phyloP scores from a whole-genome alignment of 2,888 invertebrate species.

The Sacculina carcini region DNA sequence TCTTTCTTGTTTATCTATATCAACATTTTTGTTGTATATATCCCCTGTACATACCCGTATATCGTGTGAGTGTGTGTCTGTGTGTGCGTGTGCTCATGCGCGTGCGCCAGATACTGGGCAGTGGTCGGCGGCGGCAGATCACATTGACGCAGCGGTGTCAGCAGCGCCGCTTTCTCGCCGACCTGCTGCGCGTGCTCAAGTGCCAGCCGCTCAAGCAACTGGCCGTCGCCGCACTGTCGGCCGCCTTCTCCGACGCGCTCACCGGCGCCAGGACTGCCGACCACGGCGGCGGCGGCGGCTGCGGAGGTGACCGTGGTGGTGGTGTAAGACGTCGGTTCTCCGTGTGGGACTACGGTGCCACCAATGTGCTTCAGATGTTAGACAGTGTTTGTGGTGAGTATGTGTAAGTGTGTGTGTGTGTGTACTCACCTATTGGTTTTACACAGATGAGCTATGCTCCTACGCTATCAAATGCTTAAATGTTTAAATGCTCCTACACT shows the following conservation, averaged over 20 bases:
- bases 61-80: too few species aligned
- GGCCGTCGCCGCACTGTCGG: constrained; percentile 38
- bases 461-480: too few species aligned
- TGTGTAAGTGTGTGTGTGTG: constrained; percentile 34
- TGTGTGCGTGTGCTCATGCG: too few species aligned
- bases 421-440: too few species aligned
- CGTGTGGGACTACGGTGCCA: constrained; percentile 13
- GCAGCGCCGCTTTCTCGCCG: constrained; percentile 63
- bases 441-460: too few species aligned
- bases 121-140: constrained; percentile 57
- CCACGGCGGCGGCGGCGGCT: constrained; percentile 57
- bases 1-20: too few species aligned
- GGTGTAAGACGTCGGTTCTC: constrained; percentile 20
- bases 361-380: not conserved
- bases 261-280: constrained; percentile 39
- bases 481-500: too few species aligned
- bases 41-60: too few species aligned
- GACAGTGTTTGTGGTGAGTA: not conserved
- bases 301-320: constrained; percentile 29
- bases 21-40: too few species aligned
- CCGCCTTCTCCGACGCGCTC: constrained; percentile 32
- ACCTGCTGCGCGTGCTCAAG: constrained; percentile 60
- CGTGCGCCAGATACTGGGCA: constrained; percentile 68
- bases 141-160: constrained; percentile 71
- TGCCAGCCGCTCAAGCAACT: constrained; percentile 46